Conservation (phyloP, 2,797 vertebrate genomes). For the Chelon auratus region DNA sequence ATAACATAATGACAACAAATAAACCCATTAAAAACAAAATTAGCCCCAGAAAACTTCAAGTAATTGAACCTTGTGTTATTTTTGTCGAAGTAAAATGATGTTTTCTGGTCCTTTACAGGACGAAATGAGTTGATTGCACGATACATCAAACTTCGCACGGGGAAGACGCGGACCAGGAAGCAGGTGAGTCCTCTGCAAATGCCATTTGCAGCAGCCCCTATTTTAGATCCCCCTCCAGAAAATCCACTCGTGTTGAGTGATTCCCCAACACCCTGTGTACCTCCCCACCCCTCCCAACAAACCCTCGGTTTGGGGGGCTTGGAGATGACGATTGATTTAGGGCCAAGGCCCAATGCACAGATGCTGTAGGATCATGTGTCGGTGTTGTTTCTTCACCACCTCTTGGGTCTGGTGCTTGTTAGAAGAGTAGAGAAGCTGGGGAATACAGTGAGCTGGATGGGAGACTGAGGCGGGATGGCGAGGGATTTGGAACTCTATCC, state of each 20-base stretch:
- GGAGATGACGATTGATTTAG: constrained; percentile 80
- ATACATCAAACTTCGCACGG: constrained; percentile 92
- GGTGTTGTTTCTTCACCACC: constrained; percentile 81
- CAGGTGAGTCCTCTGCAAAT: constrained; percentile 82
- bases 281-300: not conserved
- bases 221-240: constrained; percentile 64
- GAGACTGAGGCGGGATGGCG: constrained; percentile 42
- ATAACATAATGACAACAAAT: too few relatives aligned
- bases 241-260: constrained; percentile 68
- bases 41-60: not conserved
- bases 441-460: constrained; percentile 56
- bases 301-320: constrained; percentile 18
- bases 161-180: constrained; percentile 91
- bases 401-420: constrained; percentile 77
- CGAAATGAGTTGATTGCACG: constrained; percentile 91
- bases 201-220: constrained; percentile 52
- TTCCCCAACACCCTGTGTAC: constrained; percentile 40
- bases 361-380: constrained; percentile 83
- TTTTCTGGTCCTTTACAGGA: constrained; percentile 75
- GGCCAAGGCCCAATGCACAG: constrained; percentile 72
- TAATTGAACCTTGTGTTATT: not conserved
- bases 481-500: constrained; percentile 80
- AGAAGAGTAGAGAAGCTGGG: constrained; percentile 71
- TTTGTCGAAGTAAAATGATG: not conserved
- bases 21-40: too few relatives aligned